Conservation (phyloP, 2,113 vertebrate genomes). For the Emberiza fucata region DNA sequence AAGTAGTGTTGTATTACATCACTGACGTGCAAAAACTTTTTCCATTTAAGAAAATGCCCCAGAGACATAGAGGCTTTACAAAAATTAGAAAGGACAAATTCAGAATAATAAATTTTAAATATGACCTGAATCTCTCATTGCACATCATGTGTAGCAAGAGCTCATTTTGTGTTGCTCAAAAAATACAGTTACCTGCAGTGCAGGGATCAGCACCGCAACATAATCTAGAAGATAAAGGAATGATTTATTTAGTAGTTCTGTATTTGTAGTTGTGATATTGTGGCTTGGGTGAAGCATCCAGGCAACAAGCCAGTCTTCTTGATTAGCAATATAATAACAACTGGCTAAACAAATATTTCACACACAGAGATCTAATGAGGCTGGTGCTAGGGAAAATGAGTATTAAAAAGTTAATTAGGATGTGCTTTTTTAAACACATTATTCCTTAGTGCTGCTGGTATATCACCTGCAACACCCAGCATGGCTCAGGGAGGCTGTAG, state of each 20-base stretch:
- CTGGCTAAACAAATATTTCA: slow-evolving; percentile 39
- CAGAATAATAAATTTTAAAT: background rate
- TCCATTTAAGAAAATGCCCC: background rate
- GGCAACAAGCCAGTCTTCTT: slow-evolving; percentile 42
- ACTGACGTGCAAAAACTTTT: background rate
- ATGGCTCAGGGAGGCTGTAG: background rate
- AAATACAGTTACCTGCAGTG: background rate
- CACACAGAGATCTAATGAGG: background rate
- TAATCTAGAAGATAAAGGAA: background rate
- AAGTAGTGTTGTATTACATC: background rate
- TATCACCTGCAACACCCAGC: background rate
- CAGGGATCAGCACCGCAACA: background rate
- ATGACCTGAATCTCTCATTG: background rate
- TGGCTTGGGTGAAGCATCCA: slow-evolving; percentile 28
- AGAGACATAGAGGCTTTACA: background rate
- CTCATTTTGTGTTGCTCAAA: background rate
- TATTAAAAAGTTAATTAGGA: slow-evolving; percentile 45
- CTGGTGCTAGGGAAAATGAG: background rate
- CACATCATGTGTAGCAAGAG: background rate
- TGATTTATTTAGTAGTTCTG: slow-evolving; percentile 1
- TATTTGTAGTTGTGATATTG: slow-evolving; percentile 2
- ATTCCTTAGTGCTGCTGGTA: background rate
- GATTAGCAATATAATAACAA: slow-evolving; percentile 23
- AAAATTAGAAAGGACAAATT: background rate
- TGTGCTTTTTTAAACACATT: background rate